Evolutionary conservation across 2,797 vertebrate species (phyloP).

Genomic region (Chloroceryle inda): DNA sequence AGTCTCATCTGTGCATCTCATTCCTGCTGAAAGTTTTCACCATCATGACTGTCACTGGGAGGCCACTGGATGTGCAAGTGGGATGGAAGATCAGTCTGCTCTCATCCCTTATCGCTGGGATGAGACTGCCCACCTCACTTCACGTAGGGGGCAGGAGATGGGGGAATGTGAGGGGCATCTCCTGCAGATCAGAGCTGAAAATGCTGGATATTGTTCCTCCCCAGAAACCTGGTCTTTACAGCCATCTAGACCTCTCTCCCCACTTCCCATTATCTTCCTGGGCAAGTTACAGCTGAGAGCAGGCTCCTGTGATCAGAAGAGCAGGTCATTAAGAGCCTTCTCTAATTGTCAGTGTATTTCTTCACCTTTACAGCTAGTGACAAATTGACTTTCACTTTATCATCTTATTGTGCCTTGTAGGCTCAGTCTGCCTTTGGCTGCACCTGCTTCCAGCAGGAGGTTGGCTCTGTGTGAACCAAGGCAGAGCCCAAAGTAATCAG

Average conservation of each 20-base stretch:
- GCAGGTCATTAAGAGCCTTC: constrained; percentile 13
- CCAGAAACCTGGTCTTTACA: not conserved
- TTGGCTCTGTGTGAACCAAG: not conserved
- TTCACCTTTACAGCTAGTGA: constrained; percentile 60
- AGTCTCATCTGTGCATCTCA: not conserved
- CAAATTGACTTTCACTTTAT: constrained; percentile 66
- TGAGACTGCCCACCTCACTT: not conserved
- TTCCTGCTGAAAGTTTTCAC: not conserved
- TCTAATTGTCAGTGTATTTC: constrained; percentile 46
- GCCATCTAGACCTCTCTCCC: not conserved
- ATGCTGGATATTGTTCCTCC: not conserved
- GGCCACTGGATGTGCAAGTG: not conserved
- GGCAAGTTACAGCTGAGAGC: not conserved
- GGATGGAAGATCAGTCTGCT: not conserved
- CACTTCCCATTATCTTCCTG: not conserved
- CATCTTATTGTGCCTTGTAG: not conserved
- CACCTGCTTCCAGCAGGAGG: not conserved
- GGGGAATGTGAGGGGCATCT: not conserved
- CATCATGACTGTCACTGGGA: not conserved
- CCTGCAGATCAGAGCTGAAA: not conserved
- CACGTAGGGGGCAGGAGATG: accelerated
- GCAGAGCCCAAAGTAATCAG: not conserved
- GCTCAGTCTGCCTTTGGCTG: constrained; percentile 1
- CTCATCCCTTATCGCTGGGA: not conserved
- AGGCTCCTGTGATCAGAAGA: not conserved